Conservation (phyloP, 1,140 invertebrate species). For the Wasmannia auropunctata region DNA sequence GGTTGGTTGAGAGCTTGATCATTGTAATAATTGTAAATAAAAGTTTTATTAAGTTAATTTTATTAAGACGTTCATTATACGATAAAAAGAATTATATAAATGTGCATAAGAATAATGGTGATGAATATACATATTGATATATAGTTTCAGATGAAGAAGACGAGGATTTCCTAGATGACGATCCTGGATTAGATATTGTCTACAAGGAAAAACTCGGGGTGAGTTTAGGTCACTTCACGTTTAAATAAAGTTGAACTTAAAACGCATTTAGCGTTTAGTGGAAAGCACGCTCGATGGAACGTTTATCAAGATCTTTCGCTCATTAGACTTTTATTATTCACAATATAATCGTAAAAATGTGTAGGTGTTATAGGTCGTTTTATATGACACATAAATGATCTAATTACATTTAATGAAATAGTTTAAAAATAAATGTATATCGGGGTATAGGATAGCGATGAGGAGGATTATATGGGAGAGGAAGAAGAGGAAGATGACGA, state of each 20-base stretch:
- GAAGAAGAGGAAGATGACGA: conserved; percentile 88
- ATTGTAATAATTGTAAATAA: neutral
- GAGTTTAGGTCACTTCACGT: conserved; percentile 63
- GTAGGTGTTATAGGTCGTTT: neutral
- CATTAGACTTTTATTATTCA: neutral
- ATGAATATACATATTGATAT: conserved; percentile 33
- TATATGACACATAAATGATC: neutral
- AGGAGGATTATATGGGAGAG: conserved; percentile 87
- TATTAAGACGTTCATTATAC: neutral
- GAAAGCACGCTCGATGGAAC: neutral
- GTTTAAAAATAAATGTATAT: conserved; percentile 38
- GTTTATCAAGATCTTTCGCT: neutral
- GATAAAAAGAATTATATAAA: neutral
- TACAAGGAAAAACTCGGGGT: conserved; percentile 91
- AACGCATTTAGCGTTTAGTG: neutral
- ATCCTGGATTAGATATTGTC: conserved; percentile 89
- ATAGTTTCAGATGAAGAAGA: conserved; percentile 86
- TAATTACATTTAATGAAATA: conserved; percentile 20
- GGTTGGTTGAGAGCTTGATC: conserved; percentile 76
- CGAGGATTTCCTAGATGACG: conserved; percentile 87
- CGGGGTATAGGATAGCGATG: conserved; percentile 85
- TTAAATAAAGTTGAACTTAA: neutral
- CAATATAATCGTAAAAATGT: neutral
- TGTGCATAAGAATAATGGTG: neutral
- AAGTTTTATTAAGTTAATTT: neutral